These are phyloP conservation scores for Poecilia wingei DNA, from an alignment of 2,797 vertebrate species.

Conservation along the genomic window DNA sequence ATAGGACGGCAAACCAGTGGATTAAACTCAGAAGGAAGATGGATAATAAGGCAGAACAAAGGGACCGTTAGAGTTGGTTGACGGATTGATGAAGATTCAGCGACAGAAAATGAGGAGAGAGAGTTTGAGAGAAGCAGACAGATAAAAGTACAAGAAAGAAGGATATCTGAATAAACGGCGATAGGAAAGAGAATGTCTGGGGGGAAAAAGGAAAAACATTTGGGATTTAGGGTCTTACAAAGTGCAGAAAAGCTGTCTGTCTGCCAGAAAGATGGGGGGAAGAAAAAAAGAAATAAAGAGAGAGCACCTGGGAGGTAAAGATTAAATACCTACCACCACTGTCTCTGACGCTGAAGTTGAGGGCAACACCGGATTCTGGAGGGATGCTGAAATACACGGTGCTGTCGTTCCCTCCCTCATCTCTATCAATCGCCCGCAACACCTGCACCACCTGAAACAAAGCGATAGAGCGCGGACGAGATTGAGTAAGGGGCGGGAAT, in stretches of 20 bases:
- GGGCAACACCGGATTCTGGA: slow-evolving; percentile 79
- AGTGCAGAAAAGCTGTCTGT: neutral
- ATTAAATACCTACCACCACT: slow-evolving; percentile 84
- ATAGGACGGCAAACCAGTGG: slow-evolving; percentile 56
- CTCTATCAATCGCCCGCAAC: slow-evolving; percentile 88
- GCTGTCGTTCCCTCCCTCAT: slow-evolving; percentile 87
- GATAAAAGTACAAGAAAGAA: slow-evolving; percentile 3
- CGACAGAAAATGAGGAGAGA: slow-evolving; percentile 41
- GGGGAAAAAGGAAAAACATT: slow-evolving; percentile 13
- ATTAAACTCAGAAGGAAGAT: slow-evolving; percentile 72
- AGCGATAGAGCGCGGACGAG: slow-evolving; percentile 65
- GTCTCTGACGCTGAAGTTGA: slow-evolving; percentile 89
- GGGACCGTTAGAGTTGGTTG: slow-evolving; percentile 56
- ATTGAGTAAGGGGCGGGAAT: slow-evolving; percentile 20
- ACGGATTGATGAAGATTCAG: slow-evolving; percentile 64
- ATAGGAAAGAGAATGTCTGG: slow-evolving; percentile 33
- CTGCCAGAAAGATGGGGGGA: neutral
- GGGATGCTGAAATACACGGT: slow-evolving; percentile 89
- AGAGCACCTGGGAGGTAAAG: slow-evolving; percentile 36
- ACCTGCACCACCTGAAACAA: slow-evolving; percentile 89
- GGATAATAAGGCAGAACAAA: slow-evolving; percentile 74
- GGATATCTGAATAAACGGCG: slow-evolving; percentile 16
- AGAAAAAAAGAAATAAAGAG: slow-evolving; percentile 37
- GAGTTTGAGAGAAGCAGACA: slow-evolving; percentile 16
- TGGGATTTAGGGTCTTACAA: slow-evolving; percentile 48